Conservation (phyloP, 2,888 invertebrate species). For the Xanthia icteritia region DNA sequence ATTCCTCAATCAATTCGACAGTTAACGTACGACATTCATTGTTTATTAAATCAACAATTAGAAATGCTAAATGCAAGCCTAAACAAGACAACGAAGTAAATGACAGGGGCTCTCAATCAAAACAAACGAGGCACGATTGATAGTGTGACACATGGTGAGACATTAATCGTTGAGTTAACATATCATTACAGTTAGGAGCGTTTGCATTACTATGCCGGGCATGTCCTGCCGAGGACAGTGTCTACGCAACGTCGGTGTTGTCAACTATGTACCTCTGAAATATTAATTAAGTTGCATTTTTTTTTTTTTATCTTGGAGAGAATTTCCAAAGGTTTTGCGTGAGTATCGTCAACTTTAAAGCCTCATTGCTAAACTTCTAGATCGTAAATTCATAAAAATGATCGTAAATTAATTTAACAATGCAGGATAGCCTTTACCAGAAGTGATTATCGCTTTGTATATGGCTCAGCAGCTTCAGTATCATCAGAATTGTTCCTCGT, state of each 20-base stretch:
- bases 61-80: constrained; percentile 52
- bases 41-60: constrained; percentile 52
- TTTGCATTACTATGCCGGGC: constrained; percentile 61
- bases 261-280: constrained; percentile 49
- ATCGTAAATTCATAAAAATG: not conserved
- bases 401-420: not conserved
- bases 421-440: not conserved
- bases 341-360: not conserved
- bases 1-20: constrained; percentile 39
- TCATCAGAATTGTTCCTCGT: not conserved
- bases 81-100: constrained; percentile 57
- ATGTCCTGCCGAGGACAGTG: constrained; percentile 65
- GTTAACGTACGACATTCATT: constrained; percentile 36
- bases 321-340: not conserved
- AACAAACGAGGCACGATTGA: constrained; percentile 60
- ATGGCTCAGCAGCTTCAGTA: not conserved
- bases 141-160: constrained; percentile 63
- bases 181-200: constrained; percentile 66
- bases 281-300: constrained; percentile 34
- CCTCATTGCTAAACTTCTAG: not conserved
- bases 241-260: constrained; percentile 64
- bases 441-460: not conserved
- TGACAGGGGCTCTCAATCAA: constrained; percentile 63
- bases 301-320: not conserved
- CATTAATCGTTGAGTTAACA: constrained; percentile 64